phyloP scores from a whole-genome alignment of 2,888 invertebrate genomes.

The Bimastos eiseni region DNA sequence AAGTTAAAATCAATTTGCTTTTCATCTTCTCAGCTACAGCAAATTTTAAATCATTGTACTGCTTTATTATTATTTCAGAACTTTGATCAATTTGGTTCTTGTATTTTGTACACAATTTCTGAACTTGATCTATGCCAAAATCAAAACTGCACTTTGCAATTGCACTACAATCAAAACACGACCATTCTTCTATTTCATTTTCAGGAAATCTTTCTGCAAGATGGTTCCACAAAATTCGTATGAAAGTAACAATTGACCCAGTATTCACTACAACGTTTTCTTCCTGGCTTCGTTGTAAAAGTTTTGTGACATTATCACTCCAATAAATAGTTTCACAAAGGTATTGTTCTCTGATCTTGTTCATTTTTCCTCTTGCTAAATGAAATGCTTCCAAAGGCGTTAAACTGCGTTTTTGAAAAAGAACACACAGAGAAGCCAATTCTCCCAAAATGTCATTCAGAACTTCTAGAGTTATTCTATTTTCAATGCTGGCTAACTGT shows the following conservation, averaged over 20 bases:
- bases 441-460: neutral
- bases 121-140: no score
- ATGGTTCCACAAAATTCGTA: neutral
- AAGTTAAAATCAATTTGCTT: no score
- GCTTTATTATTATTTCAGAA: no score
- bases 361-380: neutral
- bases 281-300: no score
- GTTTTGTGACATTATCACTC: neutral
- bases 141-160: no score
- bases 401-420: neutral
- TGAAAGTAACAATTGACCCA: neutral
- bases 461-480: neutral
- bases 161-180: no score
- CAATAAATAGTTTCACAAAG: neutral
- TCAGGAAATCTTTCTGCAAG: neutral
- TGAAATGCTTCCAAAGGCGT: neutral
- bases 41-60: no score
- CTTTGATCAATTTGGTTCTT: no score
- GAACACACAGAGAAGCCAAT: neutral
- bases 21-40: no score
- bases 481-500: neutral
- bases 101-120: no score
- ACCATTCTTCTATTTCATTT: no score
- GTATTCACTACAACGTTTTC: neutral
- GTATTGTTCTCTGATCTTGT: neutral